Conservation (phyloP, 2,797 vertebrate genomes). For the Carcharodon carcharias region DNA sequence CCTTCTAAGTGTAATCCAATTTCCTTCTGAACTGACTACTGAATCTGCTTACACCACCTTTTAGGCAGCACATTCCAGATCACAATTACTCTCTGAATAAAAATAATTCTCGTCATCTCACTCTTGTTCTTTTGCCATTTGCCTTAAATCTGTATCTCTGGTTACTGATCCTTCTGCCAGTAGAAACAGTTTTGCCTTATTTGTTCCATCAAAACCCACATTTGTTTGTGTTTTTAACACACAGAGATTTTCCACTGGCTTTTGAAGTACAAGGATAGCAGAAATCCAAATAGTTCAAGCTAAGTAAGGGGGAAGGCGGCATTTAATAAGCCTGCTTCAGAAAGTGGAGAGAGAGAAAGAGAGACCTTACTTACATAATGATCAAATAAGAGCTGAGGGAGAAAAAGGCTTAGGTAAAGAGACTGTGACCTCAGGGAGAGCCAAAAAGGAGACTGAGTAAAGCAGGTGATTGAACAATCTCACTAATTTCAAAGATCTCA, state of each 20-base stretch:
- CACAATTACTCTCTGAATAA: no score
- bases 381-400: background rate
- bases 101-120: no score
- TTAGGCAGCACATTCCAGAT: no score
- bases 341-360: background rate
- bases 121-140: no score
- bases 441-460: background rate
- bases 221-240: no score
- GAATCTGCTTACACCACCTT: no score
- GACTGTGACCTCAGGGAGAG: background rate
- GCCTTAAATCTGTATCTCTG: background rate
- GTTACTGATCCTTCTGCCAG: background rate
- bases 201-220: background rate
- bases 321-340: background rate
- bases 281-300: background rate
- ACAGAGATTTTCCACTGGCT: no score
- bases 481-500: background rate
- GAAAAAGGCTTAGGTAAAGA: no score
- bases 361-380: background rate
- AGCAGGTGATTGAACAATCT: background rate
- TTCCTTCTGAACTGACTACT: no score
- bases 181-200: background rate
- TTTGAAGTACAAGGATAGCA: no score
- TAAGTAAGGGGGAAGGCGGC: background rate
- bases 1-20: no score